Conservation (phyloP, 2,888 invertebrate genomes). For the Eumacrocentrus americanus region DNA sequence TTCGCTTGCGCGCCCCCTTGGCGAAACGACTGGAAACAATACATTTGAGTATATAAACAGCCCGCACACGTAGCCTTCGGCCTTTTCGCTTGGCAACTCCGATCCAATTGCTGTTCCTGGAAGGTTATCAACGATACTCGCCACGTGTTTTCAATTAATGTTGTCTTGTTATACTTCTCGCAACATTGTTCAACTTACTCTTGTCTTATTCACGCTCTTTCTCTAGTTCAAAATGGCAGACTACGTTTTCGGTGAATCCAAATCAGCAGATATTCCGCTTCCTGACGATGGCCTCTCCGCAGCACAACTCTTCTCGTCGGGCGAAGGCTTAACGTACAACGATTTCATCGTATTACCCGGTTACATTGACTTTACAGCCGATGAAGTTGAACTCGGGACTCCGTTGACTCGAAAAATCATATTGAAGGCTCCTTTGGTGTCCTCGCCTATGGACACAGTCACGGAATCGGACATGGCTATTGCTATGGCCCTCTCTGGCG, state of each 20-base stretch:
- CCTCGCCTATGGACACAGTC: slow-evolving; percentile 99
- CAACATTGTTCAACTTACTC: background rate
- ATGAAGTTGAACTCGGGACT: slow-evolving; percentile 90
- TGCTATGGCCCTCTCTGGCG: slow-evolving; percentile 97
- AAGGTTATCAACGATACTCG: background rate
- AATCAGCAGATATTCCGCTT: slow-evolving; percentile 48
- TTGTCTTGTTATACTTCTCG: background rate
- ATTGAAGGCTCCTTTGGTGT: slow-evolving; percentile 91
- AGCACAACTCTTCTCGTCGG: slow-evolving; percentile 77
- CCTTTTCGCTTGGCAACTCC: background rate
- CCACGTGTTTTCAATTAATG: background rate
- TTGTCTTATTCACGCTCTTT: background rate
- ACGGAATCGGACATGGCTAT: slow-evolving; percentile 99
- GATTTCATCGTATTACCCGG: slow-evolving; percentile 98
- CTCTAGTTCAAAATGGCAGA: slow-evolving; percentile 52
- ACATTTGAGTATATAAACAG: background rate
- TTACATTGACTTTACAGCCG: slow-evolving; percentile 92
- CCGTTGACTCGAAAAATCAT: slow-evolving; percentile 86
- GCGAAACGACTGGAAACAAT: background rate
- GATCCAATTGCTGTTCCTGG: background rate
- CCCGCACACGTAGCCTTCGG: background rate
- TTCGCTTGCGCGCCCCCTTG: too few relatives aligned
- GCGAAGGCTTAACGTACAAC: slow-evolving; percentile 93
- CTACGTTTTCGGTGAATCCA: slow-evolving; percentile 50
- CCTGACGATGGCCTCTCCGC: slow-evolving; percentile 84